Percentiles rank a stretch among this genome's conserved stretches.
These are phyloP conservation scores for Malacoctenus gilli DNA, from an alignment of 2,797 vertebrate genomes.

Conservation along the genomic window DNA sequence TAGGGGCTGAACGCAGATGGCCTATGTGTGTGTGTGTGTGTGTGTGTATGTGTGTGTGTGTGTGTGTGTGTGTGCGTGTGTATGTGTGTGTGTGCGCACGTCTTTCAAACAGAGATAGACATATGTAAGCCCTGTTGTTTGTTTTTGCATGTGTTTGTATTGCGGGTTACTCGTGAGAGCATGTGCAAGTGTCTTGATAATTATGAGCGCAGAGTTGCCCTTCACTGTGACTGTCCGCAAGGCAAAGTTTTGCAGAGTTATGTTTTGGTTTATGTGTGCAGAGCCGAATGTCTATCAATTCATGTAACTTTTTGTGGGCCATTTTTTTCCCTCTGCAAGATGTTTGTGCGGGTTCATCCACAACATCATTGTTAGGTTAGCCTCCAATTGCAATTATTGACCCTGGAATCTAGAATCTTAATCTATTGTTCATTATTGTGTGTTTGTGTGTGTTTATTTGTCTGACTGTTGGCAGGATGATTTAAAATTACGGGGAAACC, in stretches of 20 bases:
- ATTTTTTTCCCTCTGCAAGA: too few relatives aligned
- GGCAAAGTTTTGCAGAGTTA: background rate
- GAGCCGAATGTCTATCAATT: too few relatives aligned
- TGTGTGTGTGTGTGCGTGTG: slow-evolving; percentile 1
- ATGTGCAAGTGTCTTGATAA: slow-evolving; percentile 10
- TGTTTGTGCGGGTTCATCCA: too few relatives aligned
- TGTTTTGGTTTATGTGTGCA: too few relatives aligned
- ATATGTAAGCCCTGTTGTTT: slow-evolving; percentile 23
- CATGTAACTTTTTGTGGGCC: too few relatives aligned
- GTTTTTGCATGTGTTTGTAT: slow-evolving; percentile 28
- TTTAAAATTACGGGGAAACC: too few relatives aligned
- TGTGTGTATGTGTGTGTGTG: slow-evolving; percentile 3
- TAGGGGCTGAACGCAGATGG: slow-evolving; percentile 55
- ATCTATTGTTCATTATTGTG: too few relatives aligned
- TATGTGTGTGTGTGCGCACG: background rate
- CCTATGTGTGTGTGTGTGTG: slow-evolving; percentile 18
- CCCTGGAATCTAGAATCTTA: too few relatives aligned
- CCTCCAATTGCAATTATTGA: too few relatives aligned
- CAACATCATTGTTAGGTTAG: too few relatives aligned
- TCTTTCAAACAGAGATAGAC: background rate
- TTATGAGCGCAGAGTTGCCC: slow-evolving; percentile 7
- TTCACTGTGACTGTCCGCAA: slow-evolving; percentile 7
- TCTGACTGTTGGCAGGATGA: too few relatives aligned
- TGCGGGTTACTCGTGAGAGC: background rate
- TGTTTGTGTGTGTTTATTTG: too few relatives aligned